Percentiles rank a stretch among this genome's conserved stretches.
phyloP scores from a whole-genome alignment of 2,113 vertebrate genomes.

The Mormyrus lacerda region DNA sequence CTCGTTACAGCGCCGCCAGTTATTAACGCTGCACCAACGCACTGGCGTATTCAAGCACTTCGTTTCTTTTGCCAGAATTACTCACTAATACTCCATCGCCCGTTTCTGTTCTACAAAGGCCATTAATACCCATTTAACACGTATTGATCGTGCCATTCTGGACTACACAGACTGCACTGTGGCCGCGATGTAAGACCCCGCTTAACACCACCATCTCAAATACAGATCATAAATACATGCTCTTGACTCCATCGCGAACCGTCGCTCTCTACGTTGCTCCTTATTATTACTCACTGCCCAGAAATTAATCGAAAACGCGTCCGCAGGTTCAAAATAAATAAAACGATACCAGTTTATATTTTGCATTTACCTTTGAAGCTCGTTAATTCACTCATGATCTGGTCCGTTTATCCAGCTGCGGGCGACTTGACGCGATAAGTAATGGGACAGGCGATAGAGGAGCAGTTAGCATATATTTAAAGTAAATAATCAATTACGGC shows the following conservation, averaged over 20 bases:
- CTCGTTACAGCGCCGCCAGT: neutral
- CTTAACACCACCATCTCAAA: conserved; percentile 60
- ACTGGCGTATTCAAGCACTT: neutral
- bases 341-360: neutral
- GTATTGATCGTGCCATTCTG: conserved; percentile 70
- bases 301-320: neutral
- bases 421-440: neutral
- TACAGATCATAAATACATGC: conserved; percentile 31
- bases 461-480: neutral
- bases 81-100: neutral
- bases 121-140: conserved; percentile 8
- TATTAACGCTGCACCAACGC: neutral
- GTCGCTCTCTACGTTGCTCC: neutral
- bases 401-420: neutral
- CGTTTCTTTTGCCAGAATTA: neutral
- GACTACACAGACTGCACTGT: conserved; percentile 42
- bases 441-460: neutral
- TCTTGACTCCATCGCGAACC: neutral
- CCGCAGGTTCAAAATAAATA: neutral
- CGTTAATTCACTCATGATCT: neutral
- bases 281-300: neutral
- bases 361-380: neutral
- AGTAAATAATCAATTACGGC: neutral
- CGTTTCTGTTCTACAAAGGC: neutral
- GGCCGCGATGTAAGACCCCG: conserved; percentile 60